phyloP scores from a whole-genome alignment of 2,888 invertebrate genomes.

The Tenthredo scrophulariae region DNA sequence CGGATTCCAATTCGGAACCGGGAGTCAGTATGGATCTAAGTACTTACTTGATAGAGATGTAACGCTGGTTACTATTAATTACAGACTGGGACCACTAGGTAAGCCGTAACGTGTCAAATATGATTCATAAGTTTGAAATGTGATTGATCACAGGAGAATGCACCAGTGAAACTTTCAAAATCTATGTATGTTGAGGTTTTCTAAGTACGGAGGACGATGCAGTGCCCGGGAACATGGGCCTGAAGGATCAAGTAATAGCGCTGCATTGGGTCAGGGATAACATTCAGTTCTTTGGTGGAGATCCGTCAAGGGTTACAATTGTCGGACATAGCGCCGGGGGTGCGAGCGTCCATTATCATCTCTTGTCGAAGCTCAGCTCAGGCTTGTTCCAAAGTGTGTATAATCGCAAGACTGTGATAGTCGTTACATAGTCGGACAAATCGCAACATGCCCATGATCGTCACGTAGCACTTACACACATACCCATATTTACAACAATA shows the following conservation, averaged over 20 bases:
- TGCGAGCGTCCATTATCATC: conserved; percentile 87
- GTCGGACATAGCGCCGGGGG: conserved; percentile 88
- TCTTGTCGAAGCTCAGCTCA: conserved; percentile 82
- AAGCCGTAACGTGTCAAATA: neutral
- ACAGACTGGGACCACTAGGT: conserved; percentile 85
- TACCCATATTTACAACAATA: neutral
- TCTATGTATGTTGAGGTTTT: conserved; percentile 81
- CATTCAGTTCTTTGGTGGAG: conserved; percentile 86
- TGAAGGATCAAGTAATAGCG: conserved; percentile 87
- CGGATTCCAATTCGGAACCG: conserved; percentile 82
- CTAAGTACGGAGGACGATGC: conserved; percentile 86
- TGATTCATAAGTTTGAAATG: neutral
- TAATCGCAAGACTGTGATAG: neutral
- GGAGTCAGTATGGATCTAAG: conserved; percentile 79
- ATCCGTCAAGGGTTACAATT: conserved; percentile 85
- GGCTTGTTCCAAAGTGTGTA: conserved; percentile 78
- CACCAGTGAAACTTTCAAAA: neutral
- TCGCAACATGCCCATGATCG: neutral
- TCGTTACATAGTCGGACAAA: neutral
- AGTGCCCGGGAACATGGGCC: conserved; percentile 86
- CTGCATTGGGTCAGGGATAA: conserved; percentile 86
- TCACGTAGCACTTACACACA: neutral
- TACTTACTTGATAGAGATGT: conserved; percentile 82
- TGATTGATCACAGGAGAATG: neutral
- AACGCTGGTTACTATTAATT: conserved; percentile 84